Base-by-base conservation (phyloP, 2,113 vertebrate species). In the Arothron firmamentum region DNA sequence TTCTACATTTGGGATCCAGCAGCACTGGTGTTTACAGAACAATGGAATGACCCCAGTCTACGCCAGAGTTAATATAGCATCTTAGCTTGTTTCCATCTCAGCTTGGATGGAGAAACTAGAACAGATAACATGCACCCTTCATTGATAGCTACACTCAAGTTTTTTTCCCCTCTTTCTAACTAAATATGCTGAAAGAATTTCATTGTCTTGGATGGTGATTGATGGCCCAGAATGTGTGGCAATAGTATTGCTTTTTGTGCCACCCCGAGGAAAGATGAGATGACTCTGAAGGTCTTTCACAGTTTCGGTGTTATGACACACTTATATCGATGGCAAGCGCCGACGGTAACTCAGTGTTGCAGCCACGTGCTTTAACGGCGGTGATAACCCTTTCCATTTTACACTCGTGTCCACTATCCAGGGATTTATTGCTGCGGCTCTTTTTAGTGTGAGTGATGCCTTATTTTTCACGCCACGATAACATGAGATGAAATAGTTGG, bases 211-310 rank as follows among this genome's bases (percentile, higher is more conserved):
- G 62, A 80, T 74, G 74, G 67, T 70, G 74, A 81, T 73, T 52
- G 61, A 83, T 84, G 48, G 43, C 55, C 38, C 48, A n/a, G 41
- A n/a, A 15, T 19, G 56, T 52, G 25, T 68, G 72, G 52, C 63
- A 56, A 12, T 47, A 18, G 19, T 51, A 48, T 81, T 81, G 61
- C 46, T 14, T 67, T 67, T 54, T 23, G 54, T 28, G 3, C 48
- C 54, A 51, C 49, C 60, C 52, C 13, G 21, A 59, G 64, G 70
- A 72, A 38, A 73, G 68, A 75, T 54, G 41, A 75, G 47, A 71
- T 68, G 59, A 72, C 75, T 78, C 65, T 77, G 65, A 72, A 70
- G 65, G 66, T 79, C 47, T 68, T 79, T 61, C 59, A 62, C 63
- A 66, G 56, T 38, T 8, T 63, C 47, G 25, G 42, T 59, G 67